Evolutionary conservation across 2,113 vertebrate species (phyloP).

Genomic region (Cygnus atratus): DNA sequence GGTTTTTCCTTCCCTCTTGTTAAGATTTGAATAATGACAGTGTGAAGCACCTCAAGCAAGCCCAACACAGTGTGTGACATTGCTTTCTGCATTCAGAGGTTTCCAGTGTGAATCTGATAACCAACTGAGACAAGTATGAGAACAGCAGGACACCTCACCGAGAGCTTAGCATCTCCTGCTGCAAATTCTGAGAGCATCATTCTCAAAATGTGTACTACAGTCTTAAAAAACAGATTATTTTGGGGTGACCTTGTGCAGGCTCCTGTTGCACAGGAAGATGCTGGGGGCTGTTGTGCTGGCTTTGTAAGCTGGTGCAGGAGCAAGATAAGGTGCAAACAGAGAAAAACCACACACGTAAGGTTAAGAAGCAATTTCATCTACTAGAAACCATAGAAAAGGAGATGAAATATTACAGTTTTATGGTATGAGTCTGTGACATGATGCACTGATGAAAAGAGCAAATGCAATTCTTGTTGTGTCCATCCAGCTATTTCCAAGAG

Average conservation of each 20-base stretch:
- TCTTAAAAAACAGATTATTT: not conserved
- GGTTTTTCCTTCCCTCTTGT: not conserved
- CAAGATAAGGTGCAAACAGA: not conserved
- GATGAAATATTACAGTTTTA: not conserved
- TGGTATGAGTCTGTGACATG: fast-evolving
- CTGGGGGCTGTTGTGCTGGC: not conserved
- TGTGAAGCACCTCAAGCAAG: not conserved
- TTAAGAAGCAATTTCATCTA: not conserved
- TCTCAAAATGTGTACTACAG: not conserved
- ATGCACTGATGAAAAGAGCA: not conserved
- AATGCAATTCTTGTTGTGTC: not conserved
- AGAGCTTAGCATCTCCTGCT: not conserved
- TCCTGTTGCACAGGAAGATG: not conserved
- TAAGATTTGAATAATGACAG: not conserved
- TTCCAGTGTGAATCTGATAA: not conserved
- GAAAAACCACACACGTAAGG: not conserved
- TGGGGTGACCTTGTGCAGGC: not conserved
- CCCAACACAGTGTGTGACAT: fast-evolving
- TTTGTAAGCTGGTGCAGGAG: not conserved
- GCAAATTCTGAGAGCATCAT: not conserved
- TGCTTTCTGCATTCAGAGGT: not conserved
- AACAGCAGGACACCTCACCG: fast-evolving
- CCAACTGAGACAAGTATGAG: fast-evolving
- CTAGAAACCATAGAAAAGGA: not conserved
- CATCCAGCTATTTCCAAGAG: not conserved